phyloP scores from a whole-genome alignment of 2,113 vertebrate genomes.

The Garra rufa region DNA sequence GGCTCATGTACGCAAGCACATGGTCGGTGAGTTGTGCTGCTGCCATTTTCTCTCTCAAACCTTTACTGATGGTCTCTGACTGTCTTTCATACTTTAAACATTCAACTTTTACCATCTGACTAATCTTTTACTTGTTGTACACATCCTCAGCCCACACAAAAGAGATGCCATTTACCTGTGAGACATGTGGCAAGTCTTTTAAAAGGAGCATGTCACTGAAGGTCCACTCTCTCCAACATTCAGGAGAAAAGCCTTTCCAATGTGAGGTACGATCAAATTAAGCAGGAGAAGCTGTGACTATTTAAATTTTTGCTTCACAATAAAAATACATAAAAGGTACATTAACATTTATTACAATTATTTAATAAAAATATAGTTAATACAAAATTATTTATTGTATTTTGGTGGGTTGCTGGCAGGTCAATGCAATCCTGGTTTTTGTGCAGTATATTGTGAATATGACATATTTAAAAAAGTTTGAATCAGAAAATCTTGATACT shows the following conservation, averaged over 20 bases:
- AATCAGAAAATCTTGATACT: too few relatives aligned
- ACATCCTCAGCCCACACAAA: conserved; percentile 81
- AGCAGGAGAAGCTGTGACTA: neutral
- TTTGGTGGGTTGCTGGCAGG: too few relatives aligned
- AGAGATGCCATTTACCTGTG: conserved; percentile 90
- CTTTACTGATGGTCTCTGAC: neutral
- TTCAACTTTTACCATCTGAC: neutral
- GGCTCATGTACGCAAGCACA: conserved; percentile 91
- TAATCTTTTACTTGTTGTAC: neutral
- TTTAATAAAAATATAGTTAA: too few relatives aligned
- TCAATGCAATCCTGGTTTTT: too few relatives aligned
- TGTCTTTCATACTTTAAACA: neutral
- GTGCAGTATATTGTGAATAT: too few relatives aligned
- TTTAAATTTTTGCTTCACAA: neutral
- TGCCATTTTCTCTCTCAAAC: neutral
- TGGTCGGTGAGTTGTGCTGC: conserved; percentile 85
- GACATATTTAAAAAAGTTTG: too few relatives aligned
- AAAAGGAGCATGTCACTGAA: conserved; percentile 90
- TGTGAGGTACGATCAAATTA: conserved; percentile 78
- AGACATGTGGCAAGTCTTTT: conserved; percentile 90
- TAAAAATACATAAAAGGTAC: too few relatives aligned
- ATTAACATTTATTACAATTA: too few relatives aligned
- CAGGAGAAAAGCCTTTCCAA: conserved; percentile 86
- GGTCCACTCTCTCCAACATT: conserved; percentile 88
- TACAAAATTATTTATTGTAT: too few relatives aligned